Conservation (phyloP, 2,888 invertebrate genomes). For the Drosophila affinis region DNA sequence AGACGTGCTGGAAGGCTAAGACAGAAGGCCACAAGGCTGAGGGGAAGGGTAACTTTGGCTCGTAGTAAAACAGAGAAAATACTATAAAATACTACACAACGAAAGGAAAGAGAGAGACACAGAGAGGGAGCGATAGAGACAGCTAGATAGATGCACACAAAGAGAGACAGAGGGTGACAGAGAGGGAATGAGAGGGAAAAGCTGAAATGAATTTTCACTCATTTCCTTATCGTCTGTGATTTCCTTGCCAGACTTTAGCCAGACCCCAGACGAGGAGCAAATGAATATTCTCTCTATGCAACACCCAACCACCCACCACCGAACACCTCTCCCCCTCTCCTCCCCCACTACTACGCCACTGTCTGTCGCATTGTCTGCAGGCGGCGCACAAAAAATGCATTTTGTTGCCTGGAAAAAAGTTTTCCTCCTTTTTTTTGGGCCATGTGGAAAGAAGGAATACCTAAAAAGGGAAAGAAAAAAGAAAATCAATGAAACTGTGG, state of each 20-base stretch:
- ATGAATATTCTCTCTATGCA: constrained; percentile 79
- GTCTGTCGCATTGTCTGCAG: constrained; percentile 76
- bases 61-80: constrained; percentile 37
- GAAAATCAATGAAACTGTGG: constrained; percentile 72
- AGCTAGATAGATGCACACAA: not conserved
- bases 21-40: constrained; percentile 21
- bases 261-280: constrained; percentile 53
- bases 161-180: not conserved
- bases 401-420: constrained; percentile 65
- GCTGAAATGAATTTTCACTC: constrained; percentile 81
- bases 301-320: constrained; percentile 32
- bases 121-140: not conserved
- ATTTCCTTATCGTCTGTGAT: constrained; percentile 82
- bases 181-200: constrained; percentile 9
- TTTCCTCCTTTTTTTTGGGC: constrained; percentile 23
- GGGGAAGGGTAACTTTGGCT: constrained; percentile 4
- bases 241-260: constrained; percentile 75
- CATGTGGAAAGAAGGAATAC: constrained; percentile 17
- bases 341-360: constrained; percentile 37
- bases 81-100: constrained; percentile 41
- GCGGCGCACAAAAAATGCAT: constrained; percentile 70
- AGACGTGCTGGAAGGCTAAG: constrained; percentile 6
- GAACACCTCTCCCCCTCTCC: constrained; percentile 1
- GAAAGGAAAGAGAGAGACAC: not conserved
- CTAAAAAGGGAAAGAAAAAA: constrained; percentile 45